These are phyloP conservation scores for Oophaga pumilio DNA, from an alignment of 2,113 vertebrate genomes.

Conservation along the genomic window DNA sequence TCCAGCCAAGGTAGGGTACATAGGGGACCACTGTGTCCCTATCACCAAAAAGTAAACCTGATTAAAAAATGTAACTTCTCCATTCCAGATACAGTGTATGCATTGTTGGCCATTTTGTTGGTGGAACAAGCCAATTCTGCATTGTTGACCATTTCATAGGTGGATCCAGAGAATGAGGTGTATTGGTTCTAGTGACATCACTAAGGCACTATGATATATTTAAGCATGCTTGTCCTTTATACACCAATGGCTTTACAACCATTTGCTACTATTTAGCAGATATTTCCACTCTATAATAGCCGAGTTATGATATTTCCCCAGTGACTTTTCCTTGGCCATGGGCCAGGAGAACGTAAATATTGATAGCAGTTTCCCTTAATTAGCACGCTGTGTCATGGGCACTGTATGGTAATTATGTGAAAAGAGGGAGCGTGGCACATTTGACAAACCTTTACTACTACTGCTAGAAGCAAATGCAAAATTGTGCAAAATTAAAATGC, in stretches of 20 bases:
- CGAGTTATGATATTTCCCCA: conserved; percentile 14
- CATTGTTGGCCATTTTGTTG: too few species aligned
- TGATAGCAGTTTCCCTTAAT: neutral
- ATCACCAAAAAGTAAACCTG: too few species aligned
- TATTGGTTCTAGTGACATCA: too few species aligned
- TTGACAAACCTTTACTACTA: neutral
- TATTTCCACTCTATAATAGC: neutral
- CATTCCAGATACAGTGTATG: too few species aligned
- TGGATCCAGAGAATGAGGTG: too few species aligned
- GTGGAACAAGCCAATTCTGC: too few species aligned
- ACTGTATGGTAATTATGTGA: conserved; percentile 2
- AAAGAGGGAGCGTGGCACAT: neutral
- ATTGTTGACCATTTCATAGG: too few species aligned
- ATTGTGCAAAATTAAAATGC: neutral
- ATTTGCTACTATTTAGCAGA: neutral
- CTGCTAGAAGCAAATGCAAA: neutral
- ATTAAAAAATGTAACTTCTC: too few species aligned
- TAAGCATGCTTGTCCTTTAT: neutral
- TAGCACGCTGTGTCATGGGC: conserved; percentile 12
- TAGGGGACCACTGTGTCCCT: too few species aligned
- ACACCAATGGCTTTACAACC: neutral
- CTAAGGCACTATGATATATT: neutral
- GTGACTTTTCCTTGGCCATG: conserved; percentile 5
- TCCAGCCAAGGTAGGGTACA: too few species aligned
- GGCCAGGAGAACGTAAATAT: neutral